Percentiles rank a stretch among this genome's conserved stretches.
These are phyloP conservation scores for Hesperophylax magnus DNA, from an alignment of 1,140 invertebrate genomes.

Conservation along the genomic window DNA sequence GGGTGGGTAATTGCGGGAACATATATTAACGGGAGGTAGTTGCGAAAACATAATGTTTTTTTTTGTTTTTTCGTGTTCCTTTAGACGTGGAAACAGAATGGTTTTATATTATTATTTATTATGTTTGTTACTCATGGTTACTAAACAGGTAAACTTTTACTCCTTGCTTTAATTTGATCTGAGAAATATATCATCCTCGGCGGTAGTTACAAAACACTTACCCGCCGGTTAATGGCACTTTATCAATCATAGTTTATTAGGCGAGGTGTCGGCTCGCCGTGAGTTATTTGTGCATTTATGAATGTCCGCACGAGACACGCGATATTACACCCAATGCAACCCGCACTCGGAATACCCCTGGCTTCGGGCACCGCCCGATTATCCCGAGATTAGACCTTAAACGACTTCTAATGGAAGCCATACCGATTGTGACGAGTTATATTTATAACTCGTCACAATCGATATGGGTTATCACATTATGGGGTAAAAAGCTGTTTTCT, in stretches of 20 bases:
- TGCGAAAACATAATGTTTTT: too few relatives aligned
- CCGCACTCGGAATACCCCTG: neutral
- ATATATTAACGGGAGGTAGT: too few relatives aligned
- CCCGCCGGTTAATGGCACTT: neutral
- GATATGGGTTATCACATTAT: neutral
- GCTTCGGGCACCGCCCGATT: neutral
- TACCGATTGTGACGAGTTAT: neutral
- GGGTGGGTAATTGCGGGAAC: too few relatives aligned
- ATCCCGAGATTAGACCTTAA: neutral
- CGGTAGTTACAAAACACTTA: constrained; percentile 16
- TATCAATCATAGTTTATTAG: constrained; percentile 52
- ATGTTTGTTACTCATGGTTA: too few relatives aligned
- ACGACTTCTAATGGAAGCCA: constrained; percentile 8
- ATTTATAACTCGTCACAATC: too few relatives aligned
- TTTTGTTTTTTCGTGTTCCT: too few relatives aligned
- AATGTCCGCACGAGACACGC: constrained; percentile 31
- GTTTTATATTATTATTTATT: too few relatives aligned
- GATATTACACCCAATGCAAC: constrained; percentile 2
- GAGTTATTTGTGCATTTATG: constrained; percentile 49
- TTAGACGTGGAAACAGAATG: too few relatives aligned
- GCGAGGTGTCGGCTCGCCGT: constrained; percentile 48
- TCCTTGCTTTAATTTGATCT: too few relatives aligned
- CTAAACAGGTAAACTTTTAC: too few relatives aligned
- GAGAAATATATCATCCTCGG: too few relatives aligned
- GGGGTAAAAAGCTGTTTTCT: too few relatives aligned